Conservation (phyloP, 2,797 vertebrate genomes). For the Choloepus didactylus region DNA sequence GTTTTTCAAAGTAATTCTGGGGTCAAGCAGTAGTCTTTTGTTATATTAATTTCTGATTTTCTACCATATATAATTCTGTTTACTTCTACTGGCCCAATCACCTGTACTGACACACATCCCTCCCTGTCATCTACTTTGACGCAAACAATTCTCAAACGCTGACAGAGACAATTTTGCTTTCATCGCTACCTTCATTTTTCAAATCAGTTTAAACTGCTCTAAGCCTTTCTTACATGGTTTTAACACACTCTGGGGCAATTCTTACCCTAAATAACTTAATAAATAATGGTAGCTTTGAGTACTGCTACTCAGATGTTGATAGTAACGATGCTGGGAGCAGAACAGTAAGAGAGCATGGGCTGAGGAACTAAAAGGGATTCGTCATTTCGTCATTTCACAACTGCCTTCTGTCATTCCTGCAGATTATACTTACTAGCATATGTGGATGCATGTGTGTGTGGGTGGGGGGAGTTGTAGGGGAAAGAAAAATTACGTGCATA, state of each 20-base stretch:
- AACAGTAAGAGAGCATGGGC: background rate
- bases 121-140: background rate
- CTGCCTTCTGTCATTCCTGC: background rate
- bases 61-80: background rate
- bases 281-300: background rate
- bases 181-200: background rate
- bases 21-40: background rate
- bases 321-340: background rate
- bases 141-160: background rate
- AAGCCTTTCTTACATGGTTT: background rate
- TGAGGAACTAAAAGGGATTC: background rate
- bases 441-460: background rate
- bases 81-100: background rate
- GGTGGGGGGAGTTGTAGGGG: background rate
- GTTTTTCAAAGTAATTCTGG: constrained; percentile 16
- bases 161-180: constrained; percentile 25
- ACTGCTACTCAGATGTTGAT: background rate
- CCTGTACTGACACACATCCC: background rate
- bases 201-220: constrained; percentile 45
- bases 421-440: background rate
- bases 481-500: background rate
- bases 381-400: background rate
- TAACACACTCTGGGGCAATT: background rate
- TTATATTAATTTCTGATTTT: background rate
- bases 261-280: background rate